Evolutionary conservation across 2,797 vertebrate genomes (phyloP), one percentile per base, ranked within the genome.

Genomic region (Pipistrellus pipistrellus): DNA sequence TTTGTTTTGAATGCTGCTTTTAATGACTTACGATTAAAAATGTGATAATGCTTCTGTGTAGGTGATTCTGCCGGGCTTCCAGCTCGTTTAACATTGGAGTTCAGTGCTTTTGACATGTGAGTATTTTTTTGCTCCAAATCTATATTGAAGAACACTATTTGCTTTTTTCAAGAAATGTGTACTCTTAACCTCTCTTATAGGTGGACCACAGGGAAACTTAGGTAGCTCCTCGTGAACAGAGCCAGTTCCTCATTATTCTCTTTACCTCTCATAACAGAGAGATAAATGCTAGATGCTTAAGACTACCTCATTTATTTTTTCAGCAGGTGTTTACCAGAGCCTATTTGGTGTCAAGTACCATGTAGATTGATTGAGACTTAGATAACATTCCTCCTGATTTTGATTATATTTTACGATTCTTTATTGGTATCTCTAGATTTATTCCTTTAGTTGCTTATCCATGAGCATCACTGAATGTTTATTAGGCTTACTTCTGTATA

Each of bases 91-190:
- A 99, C 99, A 0, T 95, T 99, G 98, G 99, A 99, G 98, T 99
- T 99, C 94, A 99, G 99, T 97, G 99, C 99, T 87, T 99, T 99
- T 98, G 99, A 99, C 96, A 97, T 97, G 99, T 99, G 97, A 99
- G 99, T 99, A 97, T 2, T 0, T 99, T 99, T 0, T 0, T 51
- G 3, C 68, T 38, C 23, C 32, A 41, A 21, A 88, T 97, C 90
- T 85, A 15, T 83, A 53, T n/a, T 72, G 51, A 62, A 68, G 82
- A 76, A 76, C 11, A 6, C 30, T 23, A 32, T 90, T 92, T 78
- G 25, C 38, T 76, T 89, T 90, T 93, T 68, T 71, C 4, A 20
- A 87, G 59, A 20, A 92, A 10, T 72, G 35, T 69, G 7, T 27
- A 2, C 84, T 85, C 23, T 84, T 23, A 53, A 53, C 48, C 5